phyloP scores from a whole-genome alignment of 2,113 vertebrate species.

The Ploceus nigricollis region DNA sequence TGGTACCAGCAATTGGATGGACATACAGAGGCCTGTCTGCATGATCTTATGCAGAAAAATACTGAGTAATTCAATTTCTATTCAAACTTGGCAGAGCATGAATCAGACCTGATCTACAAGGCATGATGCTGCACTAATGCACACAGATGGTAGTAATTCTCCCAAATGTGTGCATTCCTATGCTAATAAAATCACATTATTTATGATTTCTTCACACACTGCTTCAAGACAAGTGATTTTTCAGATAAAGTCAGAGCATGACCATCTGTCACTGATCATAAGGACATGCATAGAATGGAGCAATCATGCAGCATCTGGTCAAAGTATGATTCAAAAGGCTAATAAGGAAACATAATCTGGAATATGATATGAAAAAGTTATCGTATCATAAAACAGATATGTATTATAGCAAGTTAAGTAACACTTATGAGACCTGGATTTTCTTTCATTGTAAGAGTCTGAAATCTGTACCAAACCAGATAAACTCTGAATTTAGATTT shows the following conservation, averaged over 20 bases:
- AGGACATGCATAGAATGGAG: neutral
- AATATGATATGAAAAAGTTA: neutral
- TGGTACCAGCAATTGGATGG: neutral
- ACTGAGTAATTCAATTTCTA: neutral
- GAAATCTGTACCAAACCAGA: neutral
- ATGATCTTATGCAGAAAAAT: neutral
- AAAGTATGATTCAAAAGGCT: neutral
- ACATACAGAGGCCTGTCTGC: neutral
- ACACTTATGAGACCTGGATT: neutral
- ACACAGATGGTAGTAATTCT: conserved; percentile 9
- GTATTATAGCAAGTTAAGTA: neutral
- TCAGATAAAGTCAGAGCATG: neutral
- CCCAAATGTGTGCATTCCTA: neutral
- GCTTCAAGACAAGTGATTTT: neutral
- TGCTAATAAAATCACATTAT: conserved; percentile 9
- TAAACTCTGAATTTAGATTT: neutral
- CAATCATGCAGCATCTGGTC: neutral
- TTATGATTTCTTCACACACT: conserved; percentile 13
- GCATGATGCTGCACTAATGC: neutral
- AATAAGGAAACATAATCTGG: neutral
- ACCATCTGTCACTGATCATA: neutral
- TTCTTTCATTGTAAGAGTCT: neutral
- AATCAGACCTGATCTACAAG: neutral
- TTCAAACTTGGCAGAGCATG: neutral
- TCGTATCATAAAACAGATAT: neutral